Evolutionary conservation across 2,888 invertebrate species (phyloP).

Genomic region (Poecilobothrus nobilitatus): DNA sequence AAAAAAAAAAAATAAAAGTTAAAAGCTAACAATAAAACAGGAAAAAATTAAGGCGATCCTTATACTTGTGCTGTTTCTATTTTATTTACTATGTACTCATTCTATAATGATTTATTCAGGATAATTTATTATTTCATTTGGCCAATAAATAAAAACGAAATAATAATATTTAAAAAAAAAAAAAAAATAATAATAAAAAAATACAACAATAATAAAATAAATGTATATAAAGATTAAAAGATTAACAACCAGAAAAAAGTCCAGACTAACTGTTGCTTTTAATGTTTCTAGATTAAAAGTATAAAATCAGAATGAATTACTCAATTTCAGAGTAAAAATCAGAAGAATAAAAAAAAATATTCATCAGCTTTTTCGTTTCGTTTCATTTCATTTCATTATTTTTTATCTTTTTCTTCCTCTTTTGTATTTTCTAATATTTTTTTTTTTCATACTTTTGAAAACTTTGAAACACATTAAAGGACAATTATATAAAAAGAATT

Average conservation of each 20-base stretch:
- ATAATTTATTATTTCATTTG: slow-evolving; percentile 4
- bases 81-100: not conserved
- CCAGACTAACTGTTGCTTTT: slow-evolving; percentile 4
- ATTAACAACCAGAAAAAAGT: not conserved
- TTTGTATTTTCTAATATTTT: no score
- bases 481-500: not conserved
- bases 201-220: not conserved
- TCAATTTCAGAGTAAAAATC: not conserved
- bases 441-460: no score
- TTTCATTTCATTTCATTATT: no score
- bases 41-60: not conserved
- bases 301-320: no score
- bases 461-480: not conserved
- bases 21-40: not conserved
- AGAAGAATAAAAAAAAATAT: not conserved
- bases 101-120: not conserved
- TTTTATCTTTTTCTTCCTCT: no score
- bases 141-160: not conserved
- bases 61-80: not conserved
- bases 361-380: no score
- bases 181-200: no score
- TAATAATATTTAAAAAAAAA: no score
- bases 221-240: slow-evolving; percentile 1
- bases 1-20: not conserved
- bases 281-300: not conserved